Evolutionary conservation across 2,797 vertebrate genomes (phyloP), one percentile per base, ranked within the genome.

Genomic region (Bradypus variegatus): DNA sequence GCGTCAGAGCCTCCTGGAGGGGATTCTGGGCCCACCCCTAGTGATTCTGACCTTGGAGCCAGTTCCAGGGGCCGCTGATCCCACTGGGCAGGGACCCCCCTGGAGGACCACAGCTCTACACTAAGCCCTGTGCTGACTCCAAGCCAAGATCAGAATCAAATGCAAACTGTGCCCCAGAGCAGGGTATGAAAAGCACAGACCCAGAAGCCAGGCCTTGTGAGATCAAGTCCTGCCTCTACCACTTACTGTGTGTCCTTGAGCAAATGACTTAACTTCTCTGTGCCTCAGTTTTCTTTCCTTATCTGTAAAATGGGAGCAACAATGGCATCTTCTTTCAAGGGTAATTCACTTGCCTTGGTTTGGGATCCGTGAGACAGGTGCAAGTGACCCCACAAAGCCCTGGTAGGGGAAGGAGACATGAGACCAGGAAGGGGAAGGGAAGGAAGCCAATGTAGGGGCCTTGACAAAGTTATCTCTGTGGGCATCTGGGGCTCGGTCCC

Each of bases 151-250:
- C 62, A 65, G 50, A 36, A 8, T 8, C 15, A 14, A 5, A 2
- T 0, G 0, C 4, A 16, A 62, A 16, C 0, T 1, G 1, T 0
- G 6, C 14, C 19, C 3, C n/a, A 2, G 75, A 70, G 48, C n/a
- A 13, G 58, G 53, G 48, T 2, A 6, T 55, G 55, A 14, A 14
- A 10, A 6, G 1, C 33, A 25, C 62, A 33, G 64, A 16, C 31
- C 8, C 29, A 0, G n/a, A 33, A 77, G 1, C 33, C 62, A 33
- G 64, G 13, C 27, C 6, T 25, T 6, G 21, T 8, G 55, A 41
- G 55, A 12, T 33, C 29, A 29, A n/a, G 50, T 45, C 69, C 60
- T 11, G 45, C 31, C 50, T 77, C 31, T 8, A 48, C 48, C 29
- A 3, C 31, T 50, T 65, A 36, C 67, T 67, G 25, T 41, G 90